Base-by-base conservation (phyloP, 2,113 vertebrate species). In the Nothoprocta pentlandii region DNA sequence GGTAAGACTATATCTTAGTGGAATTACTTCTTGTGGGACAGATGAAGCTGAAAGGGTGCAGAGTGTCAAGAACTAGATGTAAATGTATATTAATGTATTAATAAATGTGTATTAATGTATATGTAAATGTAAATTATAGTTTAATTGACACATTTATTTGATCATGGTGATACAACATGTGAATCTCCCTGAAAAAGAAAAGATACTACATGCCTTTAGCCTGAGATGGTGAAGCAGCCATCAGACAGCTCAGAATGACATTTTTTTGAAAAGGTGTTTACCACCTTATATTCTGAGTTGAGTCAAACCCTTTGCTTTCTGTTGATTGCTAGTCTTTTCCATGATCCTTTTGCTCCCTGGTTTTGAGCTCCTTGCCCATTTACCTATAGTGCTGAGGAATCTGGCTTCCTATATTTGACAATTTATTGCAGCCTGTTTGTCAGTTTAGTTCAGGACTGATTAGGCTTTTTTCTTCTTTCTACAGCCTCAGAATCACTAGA, bases 141-240 rank as follows among this genome's bases (percentile, higher is more conserved):
- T 90, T 51, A 49, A 88, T 41, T 85, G 25, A 51, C 4, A 9
- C 2, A 16, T 56, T 15, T 61, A 51, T 82, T 66, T 80, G 42
- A 11, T 26, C 26, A 25, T 44, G 68, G 42, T 80, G 53, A 82
- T 93, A 74, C 23, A 91, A 68, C 19, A 85, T 22, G 16, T 59
- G 21, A 87, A 1, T 71, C 25, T 13, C 19, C 41, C 17, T 67
- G 30, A 23, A 46, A 85, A 77, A 51, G 17, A 82, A 88, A 15
- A 16, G 12, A 30, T 20, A 56, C 0, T 46, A 2, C 1, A 0
- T 44, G 12, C 61, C n/a, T 62, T 81, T 34, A 54, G 12, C 59
- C 9, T 32, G 64, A 69, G 59, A 36, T 76, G 16, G 54, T 80
- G 62, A 79, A 89, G 51, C 9, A 49, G 32, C n/a, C 16, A 59